Evolutionary conservation across 1,140 invertebrate species (phyloP), one percentile per base, ranked within the genome.

Genomic region (Triops longicaudatus): DNA sequence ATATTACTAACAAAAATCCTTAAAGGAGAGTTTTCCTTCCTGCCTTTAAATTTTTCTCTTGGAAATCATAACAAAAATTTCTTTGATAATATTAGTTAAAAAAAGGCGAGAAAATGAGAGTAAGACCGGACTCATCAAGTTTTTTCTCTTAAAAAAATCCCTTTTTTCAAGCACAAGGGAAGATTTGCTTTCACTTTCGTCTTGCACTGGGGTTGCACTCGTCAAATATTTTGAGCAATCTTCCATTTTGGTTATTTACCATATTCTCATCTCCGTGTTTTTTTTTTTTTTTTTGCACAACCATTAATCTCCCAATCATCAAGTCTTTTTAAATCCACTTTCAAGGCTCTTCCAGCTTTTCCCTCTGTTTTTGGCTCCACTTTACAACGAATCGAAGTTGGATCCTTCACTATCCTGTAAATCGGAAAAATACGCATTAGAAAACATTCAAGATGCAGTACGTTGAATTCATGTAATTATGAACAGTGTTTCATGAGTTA

Each of bases 321-420:
- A 3, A 17, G n/a, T 63, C 14, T 37, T 37, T 37, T 37, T 37
- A 2, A n/a, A 37, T 37, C 31, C 31, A 37, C 7, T 37, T 37
- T 37, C 31, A 37, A 37, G 31, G 31, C 31, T 37, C 31, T 37
- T 37, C 31, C 31, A 63, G 17, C 17, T 63, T 22, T 63, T 5
- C 50, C 7, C 14, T 6, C 14, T 6, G 3, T 22, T 77, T 26
- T 78, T 44, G 26, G 41, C 73, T 73, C 43, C 22, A 12, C 14
- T 78, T 82, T 78, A 84, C 44, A 84, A 79, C 28, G 83, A 84
- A 77, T 84, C 83, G 78, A 84, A 84, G 76, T 84, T 84, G 37
- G 83, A 84, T 28, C 81, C 81, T 75, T 84, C 83, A 78, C 82
- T 83, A 12, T 82, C 82, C 80, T 84, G 80, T 73, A 81, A 81